Conservation (phyloP, 1,140 invertebrate genomes). For the Gonatopus flavifemur region DNA sequence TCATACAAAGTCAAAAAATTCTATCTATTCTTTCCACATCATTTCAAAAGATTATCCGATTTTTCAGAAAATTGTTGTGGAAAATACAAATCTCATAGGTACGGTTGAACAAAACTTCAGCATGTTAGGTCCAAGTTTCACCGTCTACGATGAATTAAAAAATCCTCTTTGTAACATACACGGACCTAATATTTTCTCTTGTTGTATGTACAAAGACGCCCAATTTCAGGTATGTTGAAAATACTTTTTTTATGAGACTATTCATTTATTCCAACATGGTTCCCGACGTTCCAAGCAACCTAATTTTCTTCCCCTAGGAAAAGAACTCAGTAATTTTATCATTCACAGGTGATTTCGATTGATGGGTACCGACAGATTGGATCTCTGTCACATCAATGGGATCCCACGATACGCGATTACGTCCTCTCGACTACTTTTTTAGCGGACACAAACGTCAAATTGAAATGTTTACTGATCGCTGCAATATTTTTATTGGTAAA, state of each 20-base stretch:
- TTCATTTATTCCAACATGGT: background rate
- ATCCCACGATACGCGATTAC: conserved; percentile 36
- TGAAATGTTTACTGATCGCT: conserved; percentile 43
- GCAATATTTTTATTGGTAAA: conserved; percentile 45
- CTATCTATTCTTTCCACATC: too few species aligned
- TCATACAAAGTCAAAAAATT: background rate
- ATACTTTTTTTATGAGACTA: background rate
- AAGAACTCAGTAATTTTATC: background rate
- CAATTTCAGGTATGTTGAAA: conserved; percentile 37
- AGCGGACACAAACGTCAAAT: conserved; percentile 29
- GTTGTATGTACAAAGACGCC: conserved; percentile 38
- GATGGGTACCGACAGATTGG: conserved; percentile 40
- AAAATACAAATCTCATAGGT: conserved; percentile 31
- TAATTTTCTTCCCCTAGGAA: background rate
- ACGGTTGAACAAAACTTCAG: conserved; percentile 41
- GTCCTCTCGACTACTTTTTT: conserved; percentile 37
- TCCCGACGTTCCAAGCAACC: background rate
- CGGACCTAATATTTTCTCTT: conserved; percentile 37
- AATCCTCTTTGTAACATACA: conserved; percentile 32
- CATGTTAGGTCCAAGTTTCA: conserved; percentile 36
- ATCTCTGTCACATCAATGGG: conserved; percentile 41
- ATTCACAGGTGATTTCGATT: conserved; percentile 32
- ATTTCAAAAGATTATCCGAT: background rate
- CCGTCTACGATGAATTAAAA: conserved; percentile 32
- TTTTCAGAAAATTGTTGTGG: conserved; percentile 34